Conservation (phyloP, 2,113 vertebrate genomes). For the Siniperca knerii region DNA sequence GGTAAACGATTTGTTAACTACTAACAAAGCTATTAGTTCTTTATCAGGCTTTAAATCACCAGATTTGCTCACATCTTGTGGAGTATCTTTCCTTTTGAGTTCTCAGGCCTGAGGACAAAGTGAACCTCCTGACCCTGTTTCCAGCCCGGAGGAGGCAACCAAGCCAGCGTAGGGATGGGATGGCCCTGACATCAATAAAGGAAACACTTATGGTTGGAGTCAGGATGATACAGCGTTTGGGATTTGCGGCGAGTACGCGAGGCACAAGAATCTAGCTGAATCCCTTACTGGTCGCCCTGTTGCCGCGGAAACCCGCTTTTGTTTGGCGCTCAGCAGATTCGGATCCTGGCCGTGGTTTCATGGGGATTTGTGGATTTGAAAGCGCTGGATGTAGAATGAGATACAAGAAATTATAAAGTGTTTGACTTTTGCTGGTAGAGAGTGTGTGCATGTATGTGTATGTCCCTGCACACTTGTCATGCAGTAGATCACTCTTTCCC, state of each 20-base stretch:
- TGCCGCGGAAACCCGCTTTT: conserved; percentile 65
- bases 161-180: conserved; percentile 18
- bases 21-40: not conserved
- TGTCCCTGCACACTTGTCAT: conserved; percentile 54
- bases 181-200: conserved; percentile 56
- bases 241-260: conserved; percentile 66
- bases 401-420: conserved; percentile 71
- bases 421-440: conserved; percentile 64
- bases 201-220: conserved; percentile 68
- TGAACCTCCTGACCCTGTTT: conserved; percentile 67
- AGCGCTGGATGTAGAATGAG: conserved; percentile 59
- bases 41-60: not conserved
- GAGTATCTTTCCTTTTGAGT: not conserved
- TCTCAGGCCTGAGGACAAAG: conserved; percentile 35
- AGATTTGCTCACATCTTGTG: not conserved
- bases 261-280: conserved; percentile 59
- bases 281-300: conserved; percentile 56
- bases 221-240: conserved; percentile 60
- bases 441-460: conserved; percentile 10
- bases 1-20: not conserved
- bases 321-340: conserved; percentile 67
- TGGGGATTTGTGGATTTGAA: conserved; percentile 73
- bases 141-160: conserved; percentile 20
- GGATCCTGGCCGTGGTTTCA: conserved; percentile 65
- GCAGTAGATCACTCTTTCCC: conserved; percentile 55